Conservation (phyloP, 1,140 invertebrate genomes). For the Atta cephalotes region DNA sequence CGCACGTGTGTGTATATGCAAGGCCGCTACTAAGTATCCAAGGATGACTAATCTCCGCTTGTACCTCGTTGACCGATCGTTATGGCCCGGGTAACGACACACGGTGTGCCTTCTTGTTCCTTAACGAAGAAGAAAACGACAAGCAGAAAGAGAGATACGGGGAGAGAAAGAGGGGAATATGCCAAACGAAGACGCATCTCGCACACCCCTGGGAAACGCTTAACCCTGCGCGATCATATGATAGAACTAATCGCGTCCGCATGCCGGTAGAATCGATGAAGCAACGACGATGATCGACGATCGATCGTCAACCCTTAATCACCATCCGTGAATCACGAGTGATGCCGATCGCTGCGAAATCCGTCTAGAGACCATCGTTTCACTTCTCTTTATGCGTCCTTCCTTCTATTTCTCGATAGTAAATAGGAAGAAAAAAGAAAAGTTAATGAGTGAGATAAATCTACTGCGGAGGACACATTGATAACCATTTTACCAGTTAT, state of each 20-base stretch:
- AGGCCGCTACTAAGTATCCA: conserved; percentile 72
- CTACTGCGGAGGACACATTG: conserved; percentile 44
- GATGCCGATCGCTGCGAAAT: conserved; percentile 53
- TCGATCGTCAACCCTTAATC: conserved; percentile 74
- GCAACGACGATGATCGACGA: conserved; percentile 79
- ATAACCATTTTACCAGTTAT: conserved; percentile 55
- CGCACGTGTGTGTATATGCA: not conserved
- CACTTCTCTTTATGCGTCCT: not conserved
- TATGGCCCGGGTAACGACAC: conserved; percentile 80
- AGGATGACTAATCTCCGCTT: conserved; percentile 81
- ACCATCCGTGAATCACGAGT: conserved; percentile 62
- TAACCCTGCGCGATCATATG: conserved; percentile 78
- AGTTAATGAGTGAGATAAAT: conserved; percentile 53
- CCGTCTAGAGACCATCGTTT: conserved; percentile 23
- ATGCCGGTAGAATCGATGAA: conserved; percentile 75
- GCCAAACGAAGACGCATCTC: conserved; percentile 65
- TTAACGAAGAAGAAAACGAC: conserved; percentile 61
- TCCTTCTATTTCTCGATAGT: conserved; percentile 8
- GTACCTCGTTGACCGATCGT: conserved; percentile 82
- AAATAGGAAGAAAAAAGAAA: not conserved
- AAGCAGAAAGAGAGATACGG: conserved; percentile 12
- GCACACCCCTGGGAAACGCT: conserved; percentile 79
- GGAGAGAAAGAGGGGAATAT: conserved; percentile 53
- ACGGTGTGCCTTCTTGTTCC: conserved; percentile 46
- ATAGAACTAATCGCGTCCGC: conserved; percentile 84